Evolutionary conservation across 2,888 invertebrate genomes (phyloP).

Genomic region (Drosophila ezoana): DNA sequence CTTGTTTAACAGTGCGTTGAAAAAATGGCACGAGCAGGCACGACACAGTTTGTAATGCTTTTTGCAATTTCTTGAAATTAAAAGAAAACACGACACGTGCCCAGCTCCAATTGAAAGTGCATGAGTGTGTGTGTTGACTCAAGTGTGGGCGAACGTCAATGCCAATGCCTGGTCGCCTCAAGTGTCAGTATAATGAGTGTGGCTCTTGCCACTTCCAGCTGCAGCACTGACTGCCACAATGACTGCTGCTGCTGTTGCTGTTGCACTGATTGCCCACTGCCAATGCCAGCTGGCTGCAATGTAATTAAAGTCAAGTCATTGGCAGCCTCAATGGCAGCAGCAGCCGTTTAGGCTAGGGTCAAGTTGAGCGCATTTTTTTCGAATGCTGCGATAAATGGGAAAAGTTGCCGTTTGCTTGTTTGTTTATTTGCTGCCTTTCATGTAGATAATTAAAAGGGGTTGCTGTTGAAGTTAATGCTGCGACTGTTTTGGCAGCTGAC

Average conservation of each 20-base stretch:
- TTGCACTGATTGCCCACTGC: constrained; percentile 49
- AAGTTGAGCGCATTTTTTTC: constrained; percentile 15
- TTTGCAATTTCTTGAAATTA: neutral
- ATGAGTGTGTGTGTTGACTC: constrained; percentile 24
- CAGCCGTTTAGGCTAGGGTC: constrained; percentile 34
- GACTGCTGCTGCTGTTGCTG: constrained; percentile 23
- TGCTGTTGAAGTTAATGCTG: constrained; percentile 21
- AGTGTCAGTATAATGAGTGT: constrained; percentile 65
- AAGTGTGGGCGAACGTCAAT: constrained; percentile 49
- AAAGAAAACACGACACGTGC: constrained; percentile 21
- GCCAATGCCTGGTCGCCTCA: constrained; percentile 60
- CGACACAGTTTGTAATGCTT: neutral
- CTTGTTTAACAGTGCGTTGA: no score
- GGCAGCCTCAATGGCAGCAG: constrained; percentile 53
- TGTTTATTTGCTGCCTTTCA: constrained; percentile 17
- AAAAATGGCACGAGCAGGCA: neutral
- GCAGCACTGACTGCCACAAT: constrained; percentile 5
- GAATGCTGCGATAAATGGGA: constrained; percentile 51
- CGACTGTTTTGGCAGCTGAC: constrained; percentile 54
- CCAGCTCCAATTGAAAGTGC: constrained; percentile 8
- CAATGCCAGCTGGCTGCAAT: constrained; percentile 62
- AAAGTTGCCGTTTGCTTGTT: constrained; percentile 38
- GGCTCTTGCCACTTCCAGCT: constrained; percentile 49
- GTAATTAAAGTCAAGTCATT: constrained; percentile 76
- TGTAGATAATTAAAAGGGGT: constrained; percentile 62